A percentile compares a stretch with the other conserved stretches of the same genome.
Evolutionary conservation across 1,140 invertebrate species (phyloP).

Genomic region (Nixonia krombeini): DNA sequence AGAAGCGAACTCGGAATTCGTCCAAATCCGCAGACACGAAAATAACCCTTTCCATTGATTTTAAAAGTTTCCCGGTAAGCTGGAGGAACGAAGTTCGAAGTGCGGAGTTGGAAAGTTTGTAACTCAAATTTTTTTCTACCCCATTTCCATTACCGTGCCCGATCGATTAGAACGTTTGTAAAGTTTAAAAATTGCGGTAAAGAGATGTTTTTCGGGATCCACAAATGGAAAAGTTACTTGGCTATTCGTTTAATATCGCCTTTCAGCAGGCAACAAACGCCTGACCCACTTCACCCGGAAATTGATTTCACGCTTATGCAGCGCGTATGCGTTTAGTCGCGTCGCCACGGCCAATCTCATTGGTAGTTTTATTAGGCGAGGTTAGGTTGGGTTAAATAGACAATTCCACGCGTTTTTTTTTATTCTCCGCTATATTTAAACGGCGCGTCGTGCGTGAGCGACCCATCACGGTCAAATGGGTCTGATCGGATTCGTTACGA

Average conservation of each 20-base stretch:
- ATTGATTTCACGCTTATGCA: neutral
- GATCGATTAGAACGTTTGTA: neutral
- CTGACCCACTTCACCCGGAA: neutral
- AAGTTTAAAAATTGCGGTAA: neutral
- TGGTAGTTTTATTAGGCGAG: too few relatives aligned
- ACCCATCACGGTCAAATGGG: too few relatives aligned
- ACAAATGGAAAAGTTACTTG: constrained; percentile 1
- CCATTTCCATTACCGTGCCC: neutral
- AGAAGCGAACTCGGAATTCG: too few relatives aligned
- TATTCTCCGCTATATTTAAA: too few relatives aligned
- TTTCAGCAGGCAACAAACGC: neutral
- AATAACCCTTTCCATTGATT: neutral
- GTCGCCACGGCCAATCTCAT: too few relatives aligned
- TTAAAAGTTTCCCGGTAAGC: neutral
- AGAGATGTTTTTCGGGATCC: neutral
- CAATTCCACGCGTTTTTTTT: too few relatives aligned
- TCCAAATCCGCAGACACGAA: neutral
- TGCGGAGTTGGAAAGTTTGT: constrained; percentile 2
- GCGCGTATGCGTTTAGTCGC: too few relatives aligned
- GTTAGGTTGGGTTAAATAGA: too few relatives aligned
- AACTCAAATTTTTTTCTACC: neutral
- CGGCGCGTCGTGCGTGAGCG: too few relatives aligned
- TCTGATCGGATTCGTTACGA: too few relatives aligned
- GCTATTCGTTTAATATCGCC: neutral
- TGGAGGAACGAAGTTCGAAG: neutral